Base-by-base conservation (phyloP, 2,888 invertebrate genomes). In the Cheilosia pagana region DNA sequence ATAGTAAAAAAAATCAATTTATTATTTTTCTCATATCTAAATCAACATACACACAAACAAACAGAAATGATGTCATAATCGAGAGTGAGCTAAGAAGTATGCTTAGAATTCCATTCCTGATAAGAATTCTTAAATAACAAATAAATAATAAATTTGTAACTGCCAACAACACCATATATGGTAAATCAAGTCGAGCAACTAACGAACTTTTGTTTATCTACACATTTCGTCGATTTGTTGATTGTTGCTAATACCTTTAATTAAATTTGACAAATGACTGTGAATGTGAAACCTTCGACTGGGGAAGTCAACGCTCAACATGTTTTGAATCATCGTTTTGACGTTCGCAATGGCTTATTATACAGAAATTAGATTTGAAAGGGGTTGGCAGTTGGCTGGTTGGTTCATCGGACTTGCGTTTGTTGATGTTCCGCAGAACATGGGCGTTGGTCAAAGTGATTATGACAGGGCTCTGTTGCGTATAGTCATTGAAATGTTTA, bases 1-100 rank as follows among this genome's bases (percentile, higher is more conserved):
- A 43, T 35, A 67, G 41, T 4, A 41, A 41, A 39, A 16, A 35
- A 10, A 35, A 35, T 35, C 19, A 3, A 39, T 57, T 75, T 57
- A 65, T 75, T 65, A 53, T 55, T 53, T 52, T 55, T 31, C 50
- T 16, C 48, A 75, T 45, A 57, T 57, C 63, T 57, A 35, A n/a
- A 12, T 14, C 35, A 41, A 41, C 53, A 25, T 39, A 41, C 57
- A 28, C 57, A 31, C 67, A 60, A 76, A 31, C 67, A 60, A 76
- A 68, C 60, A 70, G 62, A 35, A 72, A 77, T 82, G 77, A 82
- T 82, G 72, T 82, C 82, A 82, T 77, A 31, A 71, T 19, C 41
- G 28, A 71, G 77, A 81, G 71, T 81, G 39, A 35, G 62, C 35
- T 65, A 10, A 48, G 50, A 14, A 48, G 39, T 21, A 41, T 57